Conservation (phyloP, 2,113 vertebrate genomes). For the Rhadina sibilatrix region DNA sequence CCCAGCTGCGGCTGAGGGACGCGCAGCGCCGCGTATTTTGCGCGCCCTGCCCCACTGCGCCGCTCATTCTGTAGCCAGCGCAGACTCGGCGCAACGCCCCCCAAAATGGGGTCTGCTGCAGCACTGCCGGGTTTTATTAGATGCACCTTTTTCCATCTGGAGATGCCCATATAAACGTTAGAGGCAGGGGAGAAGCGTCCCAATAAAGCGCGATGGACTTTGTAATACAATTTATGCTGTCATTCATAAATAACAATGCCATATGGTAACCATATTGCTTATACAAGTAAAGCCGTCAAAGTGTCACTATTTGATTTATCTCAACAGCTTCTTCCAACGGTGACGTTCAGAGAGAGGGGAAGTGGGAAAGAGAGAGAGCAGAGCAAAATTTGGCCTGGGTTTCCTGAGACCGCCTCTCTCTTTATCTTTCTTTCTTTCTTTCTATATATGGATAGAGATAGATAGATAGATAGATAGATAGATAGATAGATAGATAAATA, state of each 20-base stretch:
- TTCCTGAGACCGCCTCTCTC: neutral
- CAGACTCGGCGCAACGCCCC: neutral
- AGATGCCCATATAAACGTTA: neutral
- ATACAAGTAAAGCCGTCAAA: constrained; percentile 78
- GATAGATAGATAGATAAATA: neutral
- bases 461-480: neutral
- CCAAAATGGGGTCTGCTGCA: neutral
- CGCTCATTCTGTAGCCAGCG: neutral
- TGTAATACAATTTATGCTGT: constrained; percentile 77
- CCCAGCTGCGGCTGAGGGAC: neutral
- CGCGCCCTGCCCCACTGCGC: neutral
- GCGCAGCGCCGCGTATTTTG: neutral
- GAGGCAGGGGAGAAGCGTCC: constrained; percentile 47
- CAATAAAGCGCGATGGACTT: constrained; percentile 63
- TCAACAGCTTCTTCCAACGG: constrained; percentile 76
- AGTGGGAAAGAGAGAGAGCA: neutral
- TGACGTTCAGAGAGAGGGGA: constrained; percentile 40
- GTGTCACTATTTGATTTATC: constrained; percentile 80
- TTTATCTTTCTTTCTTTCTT: neutral
- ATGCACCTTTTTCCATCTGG: constrained; percentile 5
- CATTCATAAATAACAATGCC: constrained; percentile 83
- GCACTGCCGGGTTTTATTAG: neutral
- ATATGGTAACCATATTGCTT: constrained; percentile 83
- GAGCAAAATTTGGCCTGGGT: constrained; percentile 23
- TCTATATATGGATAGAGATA: neutral